phyloP scores from a whole-genome alignment of 2,113 vertebrate species.

The Chloebia gouldiae region DNA sequence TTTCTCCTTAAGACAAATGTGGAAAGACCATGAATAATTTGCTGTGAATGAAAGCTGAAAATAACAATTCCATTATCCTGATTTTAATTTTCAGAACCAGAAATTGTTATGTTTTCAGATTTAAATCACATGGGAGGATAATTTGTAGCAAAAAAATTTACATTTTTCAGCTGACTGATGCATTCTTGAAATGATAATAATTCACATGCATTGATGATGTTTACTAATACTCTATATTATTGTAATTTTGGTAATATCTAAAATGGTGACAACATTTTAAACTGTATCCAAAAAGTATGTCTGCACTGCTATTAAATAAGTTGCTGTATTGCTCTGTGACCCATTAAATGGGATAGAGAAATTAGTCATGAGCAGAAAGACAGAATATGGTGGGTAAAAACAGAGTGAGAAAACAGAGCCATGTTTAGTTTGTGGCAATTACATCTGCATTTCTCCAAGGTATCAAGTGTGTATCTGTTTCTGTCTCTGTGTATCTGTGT shows the following conservation, averaged over 20 bases:
- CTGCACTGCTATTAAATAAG: background rate
- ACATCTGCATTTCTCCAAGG: background rate
- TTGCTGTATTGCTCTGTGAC: conserved; percentile 6
- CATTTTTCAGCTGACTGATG: background rate
- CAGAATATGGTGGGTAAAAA: conserved; percentile 24
- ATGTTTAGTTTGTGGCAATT: conserved; percentile 1
- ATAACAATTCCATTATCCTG: background rate
- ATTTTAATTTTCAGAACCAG: background rate
- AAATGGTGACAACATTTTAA: background rate
- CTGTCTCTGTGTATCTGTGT: background rate
- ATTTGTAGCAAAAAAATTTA: background rate
- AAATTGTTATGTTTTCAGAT: background rate
- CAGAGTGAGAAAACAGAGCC: conserved; percentile 33
- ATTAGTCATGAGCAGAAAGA: conserved; percentile 20
- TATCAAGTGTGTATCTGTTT: background rate
- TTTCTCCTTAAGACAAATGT: background rate
- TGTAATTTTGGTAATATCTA: background rate
- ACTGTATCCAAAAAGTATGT: background rate
- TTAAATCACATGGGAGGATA: background rate
- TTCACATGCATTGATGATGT: background rate
- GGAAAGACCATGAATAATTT: background rate
- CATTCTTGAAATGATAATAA: background rate
- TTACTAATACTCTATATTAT: background rate
- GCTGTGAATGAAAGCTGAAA: background rate
- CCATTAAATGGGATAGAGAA: conserved; percentile 27